Conservation (phyloP, 2,113 vertebrate genomes). For the Anarrhichthys ocellatus region DNA sequence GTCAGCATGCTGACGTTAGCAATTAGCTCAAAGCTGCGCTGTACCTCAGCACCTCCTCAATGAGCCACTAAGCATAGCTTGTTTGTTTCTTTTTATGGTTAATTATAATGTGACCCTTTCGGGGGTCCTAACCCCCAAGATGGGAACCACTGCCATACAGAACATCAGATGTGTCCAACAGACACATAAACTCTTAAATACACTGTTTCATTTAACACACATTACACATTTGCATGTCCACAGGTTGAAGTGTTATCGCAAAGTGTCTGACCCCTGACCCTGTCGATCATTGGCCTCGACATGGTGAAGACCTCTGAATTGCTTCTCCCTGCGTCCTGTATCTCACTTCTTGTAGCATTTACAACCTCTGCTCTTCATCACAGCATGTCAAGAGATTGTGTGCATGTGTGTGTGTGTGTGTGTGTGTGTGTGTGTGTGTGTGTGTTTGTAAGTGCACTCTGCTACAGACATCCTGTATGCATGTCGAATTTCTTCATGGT, state of each 20-base stretch:
- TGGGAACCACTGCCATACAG: neutral
- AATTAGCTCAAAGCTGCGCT: neutral
- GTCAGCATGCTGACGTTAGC: neutral
- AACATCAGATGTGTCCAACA: neutral
- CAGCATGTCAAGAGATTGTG: conserved; percentile 43
- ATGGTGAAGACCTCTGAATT: conserved; percentile 48
- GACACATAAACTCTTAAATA: conserved; percentile 4
- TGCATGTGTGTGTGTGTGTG: conserved; percentile 50
- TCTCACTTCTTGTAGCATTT: conserved; percentile 50
- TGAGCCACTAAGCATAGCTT: neutral
- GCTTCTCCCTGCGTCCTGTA: conserved; percentile 46
- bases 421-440: conserved; percentile 56
- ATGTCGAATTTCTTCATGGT: conserved; percentile 66
- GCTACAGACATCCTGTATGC: conserved; percentile 65
- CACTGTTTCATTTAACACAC: conserved; percentile 27
- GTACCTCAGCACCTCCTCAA: neutral
- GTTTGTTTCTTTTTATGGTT: neutral
- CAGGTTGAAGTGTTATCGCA: conserved; percentile 18
- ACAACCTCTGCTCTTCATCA: conserved; percentile 72
- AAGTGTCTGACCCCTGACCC: conserved; percentile 36
- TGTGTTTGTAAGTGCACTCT: conserved; percentile 50
- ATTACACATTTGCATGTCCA: conserved; percentile 6
- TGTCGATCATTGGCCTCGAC: conserved; percentile 37
- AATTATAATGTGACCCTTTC: neutral
- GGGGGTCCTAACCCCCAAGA: neutral